A percentile compares a stretch with the other conserved stretches of the same genome.
phyloP scores from a whole-genome alignment of 1,140 invertebrate genomes.

The Goniozus legneri region DNA sequence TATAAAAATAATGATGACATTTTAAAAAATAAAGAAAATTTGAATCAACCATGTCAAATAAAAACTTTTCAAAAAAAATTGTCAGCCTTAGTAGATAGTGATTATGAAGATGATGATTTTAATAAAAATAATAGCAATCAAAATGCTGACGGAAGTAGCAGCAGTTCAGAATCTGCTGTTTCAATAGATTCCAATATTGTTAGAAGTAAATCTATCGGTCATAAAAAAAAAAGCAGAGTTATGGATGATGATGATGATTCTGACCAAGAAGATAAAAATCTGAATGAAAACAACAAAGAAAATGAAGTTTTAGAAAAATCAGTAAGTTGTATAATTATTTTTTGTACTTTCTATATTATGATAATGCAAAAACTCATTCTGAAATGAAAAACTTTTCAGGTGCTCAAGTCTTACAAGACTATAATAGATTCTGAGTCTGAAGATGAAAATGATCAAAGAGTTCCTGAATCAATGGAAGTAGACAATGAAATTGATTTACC shows the following conservation, averaged over 20 bases:
- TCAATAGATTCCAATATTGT: background rate
- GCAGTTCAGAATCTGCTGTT: background rate
- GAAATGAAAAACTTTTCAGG: slow-evolving; percentile 2
- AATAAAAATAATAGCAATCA: too few relatives aligned
- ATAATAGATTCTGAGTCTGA: slow-evolving; percentile 23
- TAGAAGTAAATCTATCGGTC: background rate
- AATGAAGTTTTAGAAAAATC: slow-evolving; percentile 13
- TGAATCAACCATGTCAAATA: too few relatives aligned
- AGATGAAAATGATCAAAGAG: background rate
- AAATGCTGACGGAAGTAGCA: too few relatives aligned
- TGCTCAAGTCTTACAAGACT: background rate
- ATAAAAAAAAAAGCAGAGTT: background rate
- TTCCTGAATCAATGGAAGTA: background rate
- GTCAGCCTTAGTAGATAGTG: slow-evolving; percentile 16
- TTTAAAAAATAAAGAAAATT: too few relatives aligned
- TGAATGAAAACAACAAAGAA: background rate
- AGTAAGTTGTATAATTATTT: background rate
- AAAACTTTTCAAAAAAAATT: slow-evolving; percentile 3
- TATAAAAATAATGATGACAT: background rate
- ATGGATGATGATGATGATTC: background rate
- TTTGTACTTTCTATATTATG: background rate
- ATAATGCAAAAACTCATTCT: slow-evolving; percentile 1
- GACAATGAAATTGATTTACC: background rate
- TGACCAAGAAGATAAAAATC: slow-evolving; percentile 8
- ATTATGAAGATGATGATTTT: slow-evolving; percentile 18